phyloP scores from a whole-genome alignment of 1,140 invertebrate species.

The Polypedilum vanderplanki region DNA sequence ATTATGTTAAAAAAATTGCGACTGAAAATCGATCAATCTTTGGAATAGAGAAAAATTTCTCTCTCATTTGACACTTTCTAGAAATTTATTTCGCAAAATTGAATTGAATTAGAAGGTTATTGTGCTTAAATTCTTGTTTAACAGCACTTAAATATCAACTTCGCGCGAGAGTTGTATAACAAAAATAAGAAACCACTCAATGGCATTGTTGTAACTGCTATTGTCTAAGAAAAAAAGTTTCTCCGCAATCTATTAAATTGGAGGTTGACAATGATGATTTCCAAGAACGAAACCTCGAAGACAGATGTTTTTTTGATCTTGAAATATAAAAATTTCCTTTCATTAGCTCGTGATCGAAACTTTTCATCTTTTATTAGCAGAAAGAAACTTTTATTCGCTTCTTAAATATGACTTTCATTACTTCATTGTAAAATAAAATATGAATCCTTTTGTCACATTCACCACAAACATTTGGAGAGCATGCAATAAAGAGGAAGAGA shows the following conservation, averaged over 20 bases:
- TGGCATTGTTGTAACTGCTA: no score
- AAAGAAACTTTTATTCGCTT: background rate
- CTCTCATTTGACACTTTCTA: background rate
- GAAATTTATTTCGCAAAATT: background rate
- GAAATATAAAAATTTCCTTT: background rate
- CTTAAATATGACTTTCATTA: background rate
- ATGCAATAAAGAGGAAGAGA: no score
- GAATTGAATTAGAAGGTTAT: constrained; percentile 1
- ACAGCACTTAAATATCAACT: no score
- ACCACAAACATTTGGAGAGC: background rate
- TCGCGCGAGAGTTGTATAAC: no score
- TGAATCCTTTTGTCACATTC: background rate
- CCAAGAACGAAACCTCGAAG: background rate
- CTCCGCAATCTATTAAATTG: no score
- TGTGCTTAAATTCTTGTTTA: background rate
- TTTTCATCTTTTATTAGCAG: no score
- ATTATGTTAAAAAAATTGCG: constrained; percentile 6
- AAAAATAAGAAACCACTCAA: no score
- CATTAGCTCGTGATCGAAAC: constrained; percentile 21
- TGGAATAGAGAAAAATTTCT: background rate
- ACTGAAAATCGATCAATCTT: constrained; percentile 24
- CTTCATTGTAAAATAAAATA: background rate
- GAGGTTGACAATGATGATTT: background rate
- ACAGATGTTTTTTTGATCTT: no score
- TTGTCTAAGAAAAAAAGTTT: no score